Conservation (phyloP, 2,888 invertebrate species). For the Piscicola geometra region DNA sequence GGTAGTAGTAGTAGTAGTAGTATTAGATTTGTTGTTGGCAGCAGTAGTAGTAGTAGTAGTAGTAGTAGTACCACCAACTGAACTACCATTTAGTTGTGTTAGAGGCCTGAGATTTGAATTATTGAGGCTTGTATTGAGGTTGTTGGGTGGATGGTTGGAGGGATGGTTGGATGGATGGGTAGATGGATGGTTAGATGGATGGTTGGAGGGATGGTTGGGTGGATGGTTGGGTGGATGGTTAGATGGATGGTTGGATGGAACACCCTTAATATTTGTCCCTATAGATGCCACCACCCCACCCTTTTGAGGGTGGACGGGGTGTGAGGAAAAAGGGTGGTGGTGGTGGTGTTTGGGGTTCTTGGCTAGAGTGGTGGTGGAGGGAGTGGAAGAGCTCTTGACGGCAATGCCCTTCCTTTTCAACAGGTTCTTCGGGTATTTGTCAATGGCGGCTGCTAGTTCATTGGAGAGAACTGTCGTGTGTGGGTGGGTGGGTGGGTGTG, state of each 20-base stretch:
- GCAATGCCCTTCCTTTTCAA: neutral
- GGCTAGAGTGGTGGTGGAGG: neutral
- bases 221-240: too few species aligned
- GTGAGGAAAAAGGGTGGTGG: neutral
- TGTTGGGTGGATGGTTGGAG: too few species aligned
- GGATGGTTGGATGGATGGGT: neutral
- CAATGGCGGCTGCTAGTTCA: constrained; percentile 16
- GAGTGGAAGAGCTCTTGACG: neutral
- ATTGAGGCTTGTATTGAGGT: too few species aligned
- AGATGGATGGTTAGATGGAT: neutral
- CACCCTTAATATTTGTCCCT: neutral
- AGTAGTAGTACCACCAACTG: neutral
- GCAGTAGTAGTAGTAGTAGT: neutral
- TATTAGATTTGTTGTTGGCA: too few species aligned
- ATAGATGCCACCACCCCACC: too few species aligned
- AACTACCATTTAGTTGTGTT: neutral
- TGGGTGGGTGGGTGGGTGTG: too few species aligned
- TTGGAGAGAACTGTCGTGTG: constrained; percentile 18
- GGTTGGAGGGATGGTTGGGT: neutral
- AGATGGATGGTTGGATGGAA: neutral
- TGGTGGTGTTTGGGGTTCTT: neutral
- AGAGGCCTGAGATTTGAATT: too few species aligned
- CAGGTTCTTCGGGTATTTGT: constrained; percentile 23
- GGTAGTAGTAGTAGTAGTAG: neutral
- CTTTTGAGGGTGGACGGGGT: neutral